A percentile compares a stretch with the other conserved stretches of the same genome.
These are phyloP conservation scores for Thyatira batis DNA, from an alignment of 2,888 invertebrate genomes.

Conservation along the genomic window DNA sequence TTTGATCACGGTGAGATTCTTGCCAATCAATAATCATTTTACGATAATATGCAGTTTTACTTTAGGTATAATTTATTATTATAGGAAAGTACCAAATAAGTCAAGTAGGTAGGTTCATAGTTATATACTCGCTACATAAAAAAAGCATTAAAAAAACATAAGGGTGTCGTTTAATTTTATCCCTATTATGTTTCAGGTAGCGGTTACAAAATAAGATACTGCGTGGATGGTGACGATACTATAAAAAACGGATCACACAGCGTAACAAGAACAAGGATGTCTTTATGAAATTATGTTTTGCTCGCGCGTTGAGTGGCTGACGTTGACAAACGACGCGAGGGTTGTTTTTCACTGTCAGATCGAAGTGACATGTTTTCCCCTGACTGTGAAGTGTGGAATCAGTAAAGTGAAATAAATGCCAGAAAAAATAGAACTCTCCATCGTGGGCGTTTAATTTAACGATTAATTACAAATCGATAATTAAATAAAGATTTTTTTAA, in stretches of 20 bases:
- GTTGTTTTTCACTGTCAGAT: conserved; percentile 79
- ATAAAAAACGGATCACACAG: conserved; percentile 52
- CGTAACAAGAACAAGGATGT: conserved; percentile 74
- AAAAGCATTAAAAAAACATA: too few species aligned
- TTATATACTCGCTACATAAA: too few species aligned
- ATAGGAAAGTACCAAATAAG: too few species aligned
- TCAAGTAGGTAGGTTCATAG: too few species aligned
- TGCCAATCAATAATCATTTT: conserved; percentile 6
- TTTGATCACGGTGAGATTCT: conserved; percentile 10
- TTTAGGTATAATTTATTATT: too few species aligned
- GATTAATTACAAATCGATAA: not conserved
- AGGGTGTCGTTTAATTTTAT: not conserved
- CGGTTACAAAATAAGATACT: conserved; percentile 48
- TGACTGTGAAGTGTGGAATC: conserved; percentile 66
- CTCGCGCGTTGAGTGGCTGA: conserved; percentile 70
- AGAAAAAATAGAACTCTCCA: conserved; percentile 42
- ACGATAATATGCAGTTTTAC: not conserved
- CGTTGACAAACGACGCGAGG: conserved; percentile 77
- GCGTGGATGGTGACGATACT: conserved; percentile 47
- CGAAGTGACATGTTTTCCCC: conserved; percentile 76
- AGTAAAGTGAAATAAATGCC: conserved; percentile 64
- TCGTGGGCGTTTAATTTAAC: conserved; percentile 27
- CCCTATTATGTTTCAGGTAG: not conserved
- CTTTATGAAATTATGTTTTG: conserved; percentile 80
- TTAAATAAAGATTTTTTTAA: not conserved